phyloP scores from a whole-genome alignment of 2,113 vertebrate genomes.

The Neotoma lepida region DNA sequence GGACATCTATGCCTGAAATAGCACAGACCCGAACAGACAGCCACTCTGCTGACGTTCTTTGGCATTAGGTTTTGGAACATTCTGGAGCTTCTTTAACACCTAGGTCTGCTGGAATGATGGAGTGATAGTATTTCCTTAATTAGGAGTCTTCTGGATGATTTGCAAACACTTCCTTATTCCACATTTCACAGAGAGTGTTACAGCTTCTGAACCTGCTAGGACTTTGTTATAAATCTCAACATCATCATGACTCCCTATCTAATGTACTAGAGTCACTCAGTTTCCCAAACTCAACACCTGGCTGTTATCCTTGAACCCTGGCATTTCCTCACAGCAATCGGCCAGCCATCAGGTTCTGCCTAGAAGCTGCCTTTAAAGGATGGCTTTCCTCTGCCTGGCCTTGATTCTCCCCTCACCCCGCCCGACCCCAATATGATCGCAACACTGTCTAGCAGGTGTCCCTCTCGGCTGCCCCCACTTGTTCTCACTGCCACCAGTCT shows the following conservation, averaged over 20 bases:
- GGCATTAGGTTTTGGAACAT: background rate
- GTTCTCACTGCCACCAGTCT: background rate
- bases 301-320: background rate
- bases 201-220: background rate
- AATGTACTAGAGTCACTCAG: background rate
- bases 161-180: background rate
- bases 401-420: too few species aligned
- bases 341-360: background rate
- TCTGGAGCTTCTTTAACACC: background rate
- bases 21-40: background rate
- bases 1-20: background rate
- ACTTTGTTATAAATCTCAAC: background rate
- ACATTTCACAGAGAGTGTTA: background rate
- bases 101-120: background rate
- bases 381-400: background rate
- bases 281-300: background rate
- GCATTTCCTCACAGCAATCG: background rate
- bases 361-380: background rate
- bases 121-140: background rate
- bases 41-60: background rate
- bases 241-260: background rate
- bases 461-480: background rate
- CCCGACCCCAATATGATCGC: too few species aligned
- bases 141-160: background rate
- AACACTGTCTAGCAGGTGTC: too few species aligned